Evolutionary conservation across 2,113 vertebrate species (phyloP), one percentile per base, ranked within the genome.

Genomic region (Orthonyx spaldingii): DNA sequence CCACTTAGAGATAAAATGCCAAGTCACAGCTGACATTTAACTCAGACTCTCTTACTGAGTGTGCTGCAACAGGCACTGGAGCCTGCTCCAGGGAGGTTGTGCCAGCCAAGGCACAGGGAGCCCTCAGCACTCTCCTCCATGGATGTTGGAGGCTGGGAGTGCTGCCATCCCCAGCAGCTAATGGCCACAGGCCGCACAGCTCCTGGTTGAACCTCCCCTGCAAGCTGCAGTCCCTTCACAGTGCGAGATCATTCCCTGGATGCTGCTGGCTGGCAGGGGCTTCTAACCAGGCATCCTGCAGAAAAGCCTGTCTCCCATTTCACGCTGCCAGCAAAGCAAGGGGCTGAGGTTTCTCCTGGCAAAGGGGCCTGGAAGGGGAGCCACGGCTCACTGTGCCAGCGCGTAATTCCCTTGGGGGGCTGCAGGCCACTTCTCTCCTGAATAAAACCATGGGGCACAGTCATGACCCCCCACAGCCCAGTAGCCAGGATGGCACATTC

Each of bases 61-160:
- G n/a, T 22, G 32, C 47, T 77, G 46, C 59, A 63, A 32, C 20
- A 53, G 44, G 52, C 86, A 23, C 0, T 0, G 17, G 16, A 44
- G 39, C 53, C 75, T 35, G 66, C 28, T 71, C 10, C 26, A 19
- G 50, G 55, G 3, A 14, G 21, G 16, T 28, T 11, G n/a, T 28
- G 44, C 44, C 55, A 30, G 18, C 1, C 1, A 14, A 14, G 21
- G 74, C 1, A 1, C 41, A 7, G 30, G 63, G 24, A 90, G 7
- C 16, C 55, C 37, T 35, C 1, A 1, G 57, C 28, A 13, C 24
- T 71, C 7, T 3, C 11, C 49, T 11, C 53, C 1, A 0, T 19
- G 55, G 32, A 3, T 65, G 44, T 2, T 17, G 9, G 6, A 30
- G 47, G 8, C 42, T 33, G 37, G 26, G 12, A 42, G 14, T 1